These are phyloP conservation scores for Drosophila pachea DNA, from an alignment of 1,140 invertebrate genomes.

Conservation along the genomic window DNA sequence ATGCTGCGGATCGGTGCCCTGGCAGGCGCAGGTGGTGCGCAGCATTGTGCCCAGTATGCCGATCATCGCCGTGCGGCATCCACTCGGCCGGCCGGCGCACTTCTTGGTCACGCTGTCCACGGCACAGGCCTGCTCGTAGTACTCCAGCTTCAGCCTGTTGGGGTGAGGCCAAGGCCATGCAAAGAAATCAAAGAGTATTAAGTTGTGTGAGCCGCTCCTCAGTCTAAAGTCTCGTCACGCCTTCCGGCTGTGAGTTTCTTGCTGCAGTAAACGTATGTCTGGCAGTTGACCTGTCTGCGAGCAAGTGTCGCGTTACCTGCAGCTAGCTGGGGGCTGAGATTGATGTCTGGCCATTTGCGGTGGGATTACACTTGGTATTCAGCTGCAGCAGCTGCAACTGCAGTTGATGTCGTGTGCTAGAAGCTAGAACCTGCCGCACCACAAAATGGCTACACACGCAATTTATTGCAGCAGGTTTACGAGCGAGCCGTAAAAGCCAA, in stretches of 20 bases:
- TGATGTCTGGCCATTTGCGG: conserved; percentile 70
- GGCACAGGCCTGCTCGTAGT: conserved; percentile 93
- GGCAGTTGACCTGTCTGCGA: conserved; percentile 17
- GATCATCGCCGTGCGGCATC: conserved; percentile 89
- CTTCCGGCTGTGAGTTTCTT: conserved; percentile 42
- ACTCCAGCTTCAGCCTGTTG: conserved; percentile 86
- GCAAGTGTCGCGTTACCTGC: conserved; percentile 61
- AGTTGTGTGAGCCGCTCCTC: conserved; percentile 17
- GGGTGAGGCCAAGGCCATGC: neutral
- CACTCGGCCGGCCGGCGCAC: conserved; percentile 89
- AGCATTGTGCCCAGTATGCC: conserved; percentile 92
- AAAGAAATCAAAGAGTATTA: conserved; percentile 41
- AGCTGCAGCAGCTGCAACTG: conserved; percentile 67
- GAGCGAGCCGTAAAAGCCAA: conserved; percentile 20
- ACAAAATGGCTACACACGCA: conserved; percentile 47
- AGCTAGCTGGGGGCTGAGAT: conserved; percentile 52
- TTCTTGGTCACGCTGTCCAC: conserved; percentile 92
- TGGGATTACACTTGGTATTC: conserved; percentile 58
- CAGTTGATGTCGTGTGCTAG: conserved; percentile 28
- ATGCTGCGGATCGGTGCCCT: conserved; percentile 89
- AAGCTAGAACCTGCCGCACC: neutral
- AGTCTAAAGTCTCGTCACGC: neutral
- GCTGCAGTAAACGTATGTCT: conserved; percentile 43
- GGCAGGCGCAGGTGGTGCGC: conserved; percentile 90
- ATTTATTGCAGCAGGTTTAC: conserved; percentile 58